These are phyloP conservation scores for Dryobates pubescens DNA, from an alignment of 2,797 vertebrate species.

Conservation along the genomic window DNA sequence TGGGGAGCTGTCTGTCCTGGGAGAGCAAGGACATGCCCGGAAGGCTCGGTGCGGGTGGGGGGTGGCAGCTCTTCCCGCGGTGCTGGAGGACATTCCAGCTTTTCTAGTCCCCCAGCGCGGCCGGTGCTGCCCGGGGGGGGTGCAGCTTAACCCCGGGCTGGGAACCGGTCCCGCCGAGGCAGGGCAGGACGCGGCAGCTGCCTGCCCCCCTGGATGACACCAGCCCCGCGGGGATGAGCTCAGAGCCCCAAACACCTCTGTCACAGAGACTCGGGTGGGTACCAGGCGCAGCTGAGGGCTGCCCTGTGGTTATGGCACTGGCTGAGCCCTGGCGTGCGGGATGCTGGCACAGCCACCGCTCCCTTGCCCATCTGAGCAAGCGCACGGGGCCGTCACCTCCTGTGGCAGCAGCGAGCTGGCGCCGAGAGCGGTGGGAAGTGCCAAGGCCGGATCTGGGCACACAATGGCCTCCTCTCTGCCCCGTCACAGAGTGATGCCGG, in stretches of 20 bases:
- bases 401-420: background rate
- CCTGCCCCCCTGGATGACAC: background rate
- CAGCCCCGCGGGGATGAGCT: accelerated
- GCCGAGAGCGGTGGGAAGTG: background rate
- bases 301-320: accelerated
- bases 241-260: background rate
- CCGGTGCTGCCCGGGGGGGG: accelerated
- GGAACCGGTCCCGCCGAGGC: accelerated
- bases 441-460: background rate
- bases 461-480: background rate
- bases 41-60: accelerated
- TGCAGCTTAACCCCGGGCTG: accelerated
- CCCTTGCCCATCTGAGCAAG: accelerated
- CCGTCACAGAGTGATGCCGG: background rate
- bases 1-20: too few species aligned
- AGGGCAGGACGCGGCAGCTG: background rate
- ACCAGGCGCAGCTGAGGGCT: accelerated
- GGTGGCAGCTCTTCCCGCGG: accelerated
- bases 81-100: background rate
- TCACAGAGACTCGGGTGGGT: accelerated
- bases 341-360: accelerated
- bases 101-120: accelerated
- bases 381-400: accelerated
- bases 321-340: accelerated
- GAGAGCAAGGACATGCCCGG: background rate